Conservation (phyloP, 2,113 vertebrate species). For the Pungitius pungitius region DNA sequence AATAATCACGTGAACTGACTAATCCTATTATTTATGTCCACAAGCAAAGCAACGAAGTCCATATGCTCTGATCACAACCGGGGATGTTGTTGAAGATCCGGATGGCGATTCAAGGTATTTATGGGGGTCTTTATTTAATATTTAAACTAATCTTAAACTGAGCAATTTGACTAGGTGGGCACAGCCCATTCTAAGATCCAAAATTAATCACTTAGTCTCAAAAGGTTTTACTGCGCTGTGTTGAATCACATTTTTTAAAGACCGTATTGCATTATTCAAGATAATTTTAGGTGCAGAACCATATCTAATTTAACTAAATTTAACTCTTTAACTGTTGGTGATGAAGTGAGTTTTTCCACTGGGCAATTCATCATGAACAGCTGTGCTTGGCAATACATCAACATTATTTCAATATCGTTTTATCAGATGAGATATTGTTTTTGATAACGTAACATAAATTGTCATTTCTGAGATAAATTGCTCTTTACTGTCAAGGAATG, state of each 20-base stretch:
- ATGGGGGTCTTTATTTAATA: not conserved
- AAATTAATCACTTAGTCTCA: conserved; percentile 7
- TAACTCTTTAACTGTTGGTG: no score
- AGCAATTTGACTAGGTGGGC: not conserved
- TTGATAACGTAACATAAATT: not conserved
- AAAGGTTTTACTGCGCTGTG: not conserved
- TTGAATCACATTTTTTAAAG: not conserved
- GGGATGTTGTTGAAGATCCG: conserved; percentile 88
- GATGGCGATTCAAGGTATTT: conserved; percentile 94
- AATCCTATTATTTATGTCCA: conserved; percentile 36
- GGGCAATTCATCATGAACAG: not conserved
- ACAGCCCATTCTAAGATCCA: not conserved
- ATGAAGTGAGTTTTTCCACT: not conserved
- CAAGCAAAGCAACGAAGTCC: conserved; percentile 91
- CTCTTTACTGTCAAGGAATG: not conserved
- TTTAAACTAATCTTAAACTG: not conserved
- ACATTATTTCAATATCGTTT: not conserved
- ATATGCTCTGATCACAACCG: conserved; percentile 87
- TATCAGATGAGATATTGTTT: not conserved
- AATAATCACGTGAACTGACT: conserved; percentile 1
- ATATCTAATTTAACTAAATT: not conserved
- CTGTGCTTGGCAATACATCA: not conserved
- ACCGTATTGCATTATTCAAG: not conserved
- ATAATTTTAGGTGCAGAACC: not conserved
- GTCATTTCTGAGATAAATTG: not conserved